Percentiles rank a stretch among this genome's conserved stretches.
Evolutionary conservation across 2,113 vertebrate genomes (phyloP).

Genomic region (Oryzias celebensis): DNA sequence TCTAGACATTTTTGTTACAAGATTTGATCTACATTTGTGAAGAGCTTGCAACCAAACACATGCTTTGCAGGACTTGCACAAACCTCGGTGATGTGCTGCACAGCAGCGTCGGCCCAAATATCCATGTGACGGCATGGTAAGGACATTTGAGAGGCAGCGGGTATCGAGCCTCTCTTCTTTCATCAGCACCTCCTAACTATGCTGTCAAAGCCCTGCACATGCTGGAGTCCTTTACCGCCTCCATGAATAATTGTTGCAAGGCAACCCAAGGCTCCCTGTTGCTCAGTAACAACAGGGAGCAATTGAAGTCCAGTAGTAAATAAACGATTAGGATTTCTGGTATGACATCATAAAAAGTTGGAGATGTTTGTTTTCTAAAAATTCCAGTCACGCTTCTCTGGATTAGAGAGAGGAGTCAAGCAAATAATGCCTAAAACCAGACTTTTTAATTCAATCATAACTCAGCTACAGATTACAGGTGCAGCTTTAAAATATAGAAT

Average conservation of each 20-base stretch:
- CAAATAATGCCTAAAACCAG: constrained; percentile 27
- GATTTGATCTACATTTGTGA: constrained; percentile 14
- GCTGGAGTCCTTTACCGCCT: constrained; percentile 47
- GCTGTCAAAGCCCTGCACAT: constrained; percentile 68
- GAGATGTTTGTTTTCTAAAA: not conserved
- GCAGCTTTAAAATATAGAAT: constrained; percentile 22
- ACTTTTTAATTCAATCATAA: constrained; percentile 25
- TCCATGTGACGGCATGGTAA: constrained; percentile 68
- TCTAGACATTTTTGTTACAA: constrained; percentile 4
- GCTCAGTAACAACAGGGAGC: constrained; percentile 29
- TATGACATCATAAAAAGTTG: no score
- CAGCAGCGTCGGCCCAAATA: constrained; percentile 61
- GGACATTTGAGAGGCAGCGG: constrained; percentile 81
- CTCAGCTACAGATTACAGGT: not conserved
- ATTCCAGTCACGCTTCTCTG: not conserved
- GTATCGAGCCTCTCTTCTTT: constrained; percentile 73
- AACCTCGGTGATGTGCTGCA: constrained; percentile 36
- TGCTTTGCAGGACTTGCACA: constrained; percentile 10
- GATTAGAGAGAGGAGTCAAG: not conserved
- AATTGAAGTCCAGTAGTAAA: not conserved
- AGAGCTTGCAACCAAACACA: constrained; percentile 29
- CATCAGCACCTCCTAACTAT: constrained; percentile 78
- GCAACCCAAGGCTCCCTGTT: constrained; percentile 17
- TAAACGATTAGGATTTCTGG: not conserved
- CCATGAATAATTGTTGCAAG: constrained; percentile 57